Evolutionary conservation across 2,888 invertebrate genomes (phyloP).

Genomic region (Chrysolina americana): DNA sequence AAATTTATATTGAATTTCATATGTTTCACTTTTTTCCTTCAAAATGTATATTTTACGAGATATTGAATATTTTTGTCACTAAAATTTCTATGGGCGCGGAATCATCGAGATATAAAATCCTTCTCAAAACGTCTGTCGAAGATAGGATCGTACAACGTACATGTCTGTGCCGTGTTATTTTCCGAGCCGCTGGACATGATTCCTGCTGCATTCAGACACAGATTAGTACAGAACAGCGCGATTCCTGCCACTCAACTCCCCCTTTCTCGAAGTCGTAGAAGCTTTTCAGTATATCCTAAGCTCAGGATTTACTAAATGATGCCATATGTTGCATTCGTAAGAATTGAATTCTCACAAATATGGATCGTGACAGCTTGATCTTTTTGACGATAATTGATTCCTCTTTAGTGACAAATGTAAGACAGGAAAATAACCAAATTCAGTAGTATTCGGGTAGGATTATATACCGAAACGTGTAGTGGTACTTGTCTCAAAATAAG

Average conservation of each 20-base stretch:
- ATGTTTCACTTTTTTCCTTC: too few species aligned
- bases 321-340: constrained; percentile 48
- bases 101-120: too few species aligned
- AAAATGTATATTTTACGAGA: too few species aligned
- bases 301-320: constrained; percentile 46
- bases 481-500: too few species aligned
- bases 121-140: constrained; percentile 42
- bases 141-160: constrained; percentile 20
- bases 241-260: constrained; percentile 65
- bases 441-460: too few species aligned
- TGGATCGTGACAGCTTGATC: constrained; percentile 28
- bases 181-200: constrained; percentile 75
- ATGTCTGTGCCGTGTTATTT: constrained; percentile 69
- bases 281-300: constrained; percentile 44
- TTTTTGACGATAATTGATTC: constrained; percentile 24
- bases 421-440: too few species aligned
- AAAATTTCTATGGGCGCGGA: too few species aligned
- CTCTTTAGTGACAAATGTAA: neutral
- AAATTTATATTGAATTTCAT: too few species aligned
- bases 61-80: too few species aligned
- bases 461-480: too few species aligned
- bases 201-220: constrained; percentile 62
- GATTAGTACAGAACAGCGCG: constrained; percentile 66
- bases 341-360: constrained; percentile 36
- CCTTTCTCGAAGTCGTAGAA: constrained; percentile 40